Evolutionary conservation across 1,140 invertebrate genomes (phyloP), one percentile per base, ranked within the genome.

Genomic region (Drosophila busckii): DNA sequence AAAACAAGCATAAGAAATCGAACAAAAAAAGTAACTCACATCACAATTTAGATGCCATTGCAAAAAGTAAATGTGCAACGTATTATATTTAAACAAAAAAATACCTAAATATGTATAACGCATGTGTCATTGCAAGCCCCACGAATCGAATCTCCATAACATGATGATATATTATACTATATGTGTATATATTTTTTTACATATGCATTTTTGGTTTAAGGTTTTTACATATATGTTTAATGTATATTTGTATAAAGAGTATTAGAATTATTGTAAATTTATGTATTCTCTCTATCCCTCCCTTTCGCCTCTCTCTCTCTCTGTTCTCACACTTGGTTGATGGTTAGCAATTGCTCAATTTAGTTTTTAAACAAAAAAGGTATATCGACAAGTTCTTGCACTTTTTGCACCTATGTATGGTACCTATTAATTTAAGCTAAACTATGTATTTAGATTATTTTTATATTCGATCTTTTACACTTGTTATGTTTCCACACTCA

Each of bases 281-380:
- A 9, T 22, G n/a, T n/a, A n/a, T n/a, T n/a, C n/a, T n/a, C n/a
- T n/a, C n/a, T n/a, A n/a, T n/a, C n/a, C n/a, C n/a, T n/a, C n/a
- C n/a, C n/a, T n/a, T n/a, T n/a, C n/a, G n/a, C n/a, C 16, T 32
- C 31, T 26, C 22, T 23, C 23, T 42, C 12, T 22, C 19, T 26
- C 9, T 53, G n/a, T n/a, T n/a, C n/a, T n/a, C n/a, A n/a, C n/a
- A n/a, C 32, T 54, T 16, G 56, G 56, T 80, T 70, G 75, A 52
- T 75, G 73, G 69, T 61, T 58, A 56, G 73, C 60, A 82, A 69
- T 65, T 75, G 75, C 75, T 80, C 75, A 80, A 82, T 68, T 61
- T 64, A 78, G 67, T 76, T 76, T 8, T 23, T 45, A n/a, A n/a
- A n/a, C n/a, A n/a, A n/a, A n/a, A 32, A 54, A 46, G 9, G 13